Conservation (phyloP, 2,888 invertebrate genomes). For the Thyatira batis region DNA sequence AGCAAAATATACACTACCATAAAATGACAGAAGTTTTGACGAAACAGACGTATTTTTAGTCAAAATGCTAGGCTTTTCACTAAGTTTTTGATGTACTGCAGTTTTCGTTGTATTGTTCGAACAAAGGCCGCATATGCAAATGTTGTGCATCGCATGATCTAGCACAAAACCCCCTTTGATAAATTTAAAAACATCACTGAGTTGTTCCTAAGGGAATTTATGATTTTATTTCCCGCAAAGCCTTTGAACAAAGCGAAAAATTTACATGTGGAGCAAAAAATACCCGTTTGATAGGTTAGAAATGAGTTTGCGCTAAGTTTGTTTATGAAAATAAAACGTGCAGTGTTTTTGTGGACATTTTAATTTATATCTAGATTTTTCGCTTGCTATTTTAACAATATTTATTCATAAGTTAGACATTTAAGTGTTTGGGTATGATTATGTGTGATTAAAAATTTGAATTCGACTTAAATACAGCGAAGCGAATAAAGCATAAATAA, state of each 20-base stretch:
- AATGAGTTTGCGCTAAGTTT: not conserved
- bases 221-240: slow-evolving; percentile 14
- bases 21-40: not conserved
- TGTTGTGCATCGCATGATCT: slow-evolving; percentile 2
- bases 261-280: slow-evolving; percentile 4
- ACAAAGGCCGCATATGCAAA: slow-evolving; percentile 3
- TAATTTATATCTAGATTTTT: slow-evolving; percentile 17
- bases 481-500: too few species aligned
- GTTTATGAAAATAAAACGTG: not conserved
- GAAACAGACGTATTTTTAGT: not conserved
- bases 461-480: too few species aligned
- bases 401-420: too few species aligned
- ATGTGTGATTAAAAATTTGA: too few species aligned
- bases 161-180: slow-evolving; percentile 18
- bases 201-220: slow-evolving; percentile 14
- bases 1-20: not conserved
- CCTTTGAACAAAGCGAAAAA: slow-evolving; percentile 1
- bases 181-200: slow-evolving; percentile 4
- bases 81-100: not conserved
- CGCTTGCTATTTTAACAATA: too few species aligned
- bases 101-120: not conserved
- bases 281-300: not conserved
- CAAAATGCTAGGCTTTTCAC: not conserved
- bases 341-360: slow-evolving; percentile 29
- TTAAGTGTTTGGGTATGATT: too few species aligned